Evolutionary conservation across 2,797 vertebrate genomes (phyloP), one percentile per base, ranked within the genome.

Genomic region (Columba guinea): DNA sequence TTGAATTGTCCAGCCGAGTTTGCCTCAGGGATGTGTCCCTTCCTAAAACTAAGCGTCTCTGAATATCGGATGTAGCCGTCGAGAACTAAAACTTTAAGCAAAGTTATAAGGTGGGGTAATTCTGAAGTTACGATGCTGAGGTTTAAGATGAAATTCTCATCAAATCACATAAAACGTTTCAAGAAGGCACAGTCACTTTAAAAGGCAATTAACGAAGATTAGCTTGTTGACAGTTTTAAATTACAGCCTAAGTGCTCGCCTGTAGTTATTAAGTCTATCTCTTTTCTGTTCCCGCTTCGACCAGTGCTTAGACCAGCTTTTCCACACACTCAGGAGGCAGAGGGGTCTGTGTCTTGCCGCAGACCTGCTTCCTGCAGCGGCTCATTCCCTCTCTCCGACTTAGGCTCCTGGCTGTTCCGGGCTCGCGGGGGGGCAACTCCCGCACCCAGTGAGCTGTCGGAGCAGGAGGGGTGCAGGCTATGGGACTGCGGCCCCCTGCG

Each of bases 141-240:
- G 75, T 52, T 94, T 46, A 89, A 91, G 87, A 93, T 63, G 81
- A 95, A 97, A 97, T 97, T 96, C 96, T 97, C 94, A 93, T 95
- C 95, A 96, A 96, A 96, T 96, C 95, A 81, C 88, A 46, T 55
- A 78, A 96, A 95, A 94, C 44, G 62, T 84, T 89, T 95, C 92
- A 94, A 95, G 96, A 94, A 96, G 92, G 94, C 92, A 97, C 95
- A 81, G 86, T 97, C 96, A 95, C 94, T 98, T 98, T 95, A 97
- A 97, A 97, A 95, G 92, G 93, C 97, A 98, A 97, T 98, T 98
- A 98, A 96, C 21, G 90, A 95, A 97, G 96, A 98, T 98, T 97
- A 98, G 93, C 89, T 97, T 98, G 97, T 96, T 98, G 98, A 98
- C 97, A 98, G 97, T 98, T 97, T 98, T 97, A 97, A 98, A 97